Evolutionary conservation across 2,113 vertebrate genomes (phyloP).

Genomic region (Tychaedon coryphoeus): DNA sequence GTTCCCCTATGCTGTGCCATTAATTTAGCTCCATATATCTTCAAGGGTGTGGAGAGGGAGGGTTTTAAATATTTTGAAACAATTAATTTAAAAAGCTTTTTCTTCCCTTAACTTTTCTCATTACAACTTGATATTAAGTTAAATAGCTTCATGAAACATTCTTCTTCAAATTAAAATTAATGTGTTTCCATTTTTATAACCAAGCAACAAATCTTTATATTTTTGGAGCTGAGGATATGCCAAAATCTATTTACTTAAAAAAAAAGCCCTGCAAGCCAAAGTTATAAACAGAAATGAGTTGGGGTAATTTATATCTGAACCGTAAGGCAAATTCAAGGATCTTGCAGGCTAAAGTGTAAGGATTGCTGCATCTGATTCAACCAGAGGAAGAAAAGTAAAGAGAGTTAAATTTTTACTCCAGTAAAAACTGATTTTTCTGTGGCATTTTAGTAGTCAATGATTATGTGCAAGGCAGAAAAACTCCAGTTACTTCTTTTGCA

Average conservation of each 20-base stretch:
- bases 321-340: background rate
- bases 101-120: background rate
- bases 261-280: background rate
- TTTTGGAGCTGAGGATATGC: background rate
- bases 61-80: constrained; percentile 33
- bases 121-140: constrained; percentile 16
- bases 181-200: background rate
- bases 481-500: background rate
- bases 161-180: constrained; percentile 6
- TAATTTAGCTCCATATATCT: constrained; percentile 36
- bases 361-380: background rate
- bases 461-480: background rate
- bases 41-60: constrained; percentile 7
- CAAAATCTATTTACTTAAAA: constrained; percentile 9
- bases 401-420: background rate
- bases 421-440: background rate
- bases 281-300: background rate
- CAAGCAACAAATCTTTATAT: background rate
- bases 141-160: constrained; percentile 1
- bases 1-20: background rate
- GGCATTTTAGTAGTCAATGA: background rate
- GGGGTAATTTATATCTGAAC: background rate
- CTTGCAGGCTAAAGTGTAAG: background rate
- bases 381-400: background rate
- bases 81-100: background rate